Percentiles rank a stretch among this genome's conserved stretches.
phyloP scores from a whole-genome alignment of 2,888 invertebrate genomes.

The Ceratothoa steindachneri region DNA sequence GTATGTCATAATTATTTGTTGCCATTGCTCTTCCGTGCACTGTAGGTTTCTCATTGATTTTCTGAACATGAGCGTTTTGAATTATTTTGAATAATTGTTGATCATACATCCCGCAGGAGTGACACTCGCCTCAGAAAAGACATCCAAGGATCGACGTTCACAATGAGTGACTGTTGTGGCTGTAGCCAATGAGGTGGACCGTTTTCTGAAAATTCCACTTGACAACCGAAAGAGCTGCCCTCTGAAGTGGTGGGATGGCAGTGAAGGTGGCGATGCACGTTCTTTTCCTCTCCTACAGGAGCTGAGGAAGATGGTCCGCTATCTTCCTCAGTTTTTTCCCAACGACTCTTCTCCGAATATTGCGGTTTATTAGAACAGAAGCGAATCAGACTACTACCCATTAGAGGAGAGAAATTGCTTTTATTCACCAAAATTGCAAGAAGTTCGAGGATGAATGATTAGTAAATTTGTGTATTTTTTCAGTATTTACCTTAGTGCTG shows the following conservation, averaged over 20 bases:
- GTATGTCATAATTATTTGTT: too few species aligned
- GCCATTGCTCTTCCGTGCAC: too few species aligned
- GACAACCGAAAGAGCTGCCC: neutral
- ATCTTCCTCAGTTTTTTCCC: neutral
- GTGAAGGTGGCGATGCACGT: neutral
- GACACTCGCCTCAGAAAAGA: too few species aligned
- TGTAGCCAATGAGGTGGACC: neutral
- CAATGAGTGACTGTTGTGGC: neutral
- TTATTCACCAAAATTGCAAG: neutral
- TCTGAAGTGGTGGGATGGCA: neutral
- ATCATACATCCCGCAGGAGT: too few species aligned
- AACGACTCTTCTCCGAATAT: neutral
- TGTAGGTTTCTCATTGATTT: too few species aligned
- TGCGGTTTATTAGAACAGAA: neutral
- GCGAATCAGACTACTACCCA: neutral
- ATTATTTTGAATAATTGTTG: too few species aligned
- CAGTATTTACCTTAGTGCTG: too few species aligned
- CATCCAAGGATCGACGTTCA: too few species aligned
- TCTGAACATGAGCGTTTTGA: too few species aligned
- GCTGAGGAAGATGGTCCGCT: neutral
- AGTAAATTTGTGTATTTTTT: too few species aligned
- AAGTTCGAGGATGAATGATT: too few species aligned
- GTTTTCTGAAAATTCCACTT: neutral
- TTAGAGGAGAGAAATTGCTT: neutral
- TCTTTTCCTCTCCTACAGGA: neutral